Base-by-base conservation (phyloP, 2,888 invertebrate genomes). In the Athetis lepigone region DNA sequence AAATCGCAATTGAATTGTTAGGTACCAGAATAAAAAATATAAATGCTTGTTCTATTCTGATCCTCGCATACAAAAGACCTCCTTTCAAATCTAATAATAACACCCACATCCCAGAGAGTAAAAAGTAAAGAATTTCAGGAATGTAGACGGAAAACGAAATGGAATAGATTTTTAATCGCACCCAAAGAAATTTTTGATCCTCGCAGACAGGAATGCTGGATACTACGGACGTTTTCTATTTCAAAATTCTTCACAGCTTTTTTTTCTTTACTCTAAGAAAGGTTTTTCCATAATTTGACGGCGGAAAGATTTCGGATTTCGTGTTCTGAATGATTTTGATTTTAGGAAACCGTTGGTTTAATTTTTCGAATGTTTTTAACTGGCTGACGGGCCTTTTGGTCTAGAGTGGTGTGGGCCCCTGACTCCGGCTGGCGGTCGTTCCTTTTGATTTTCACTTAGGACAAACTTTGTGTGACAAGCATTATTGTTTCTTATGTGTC, bases 271-370 rank as follows among this genome's bases (percentile, higher is more conserved):
- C 25, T 40, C 19, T 16, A 4, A 36, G n/a, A 9, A 29, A 11
- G 29, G 29, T 8, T 29, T 29, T 13, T 27, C 2, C n/a, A 8
- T 36, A 19, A 49, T n/a, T 19, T 36, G 23, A 19, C 23, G 27
- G 13, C 47, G 42, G n/a, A n/a, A n/a, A n/a, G n/a, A n/a, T n/a
- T 27, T 19, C n/a, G 37, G 9, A 16, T 18, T 63, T 63, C 25
- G 36, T 36, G 29, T 42, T 71, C 40, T 29, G 7, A 11, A 9
- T 13, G 23, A 33, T 25, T 47, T 42, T 64, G 23, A 33, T 23
- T 64, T 65, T 42, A 27, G 33, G 4, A 54, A 47, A 27, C 8
- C 36, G 64, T 70, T 60, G 61, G 71, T 47, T 63, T 23, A 4
- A 49, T 37, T 69, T 27, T 49, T 13, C 2, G 36, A 71, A 60